Evolutionary conservation across 2,797 vertebrate genomes (phyloP).

Genomic region (Tarsius wallacei): DNA sequence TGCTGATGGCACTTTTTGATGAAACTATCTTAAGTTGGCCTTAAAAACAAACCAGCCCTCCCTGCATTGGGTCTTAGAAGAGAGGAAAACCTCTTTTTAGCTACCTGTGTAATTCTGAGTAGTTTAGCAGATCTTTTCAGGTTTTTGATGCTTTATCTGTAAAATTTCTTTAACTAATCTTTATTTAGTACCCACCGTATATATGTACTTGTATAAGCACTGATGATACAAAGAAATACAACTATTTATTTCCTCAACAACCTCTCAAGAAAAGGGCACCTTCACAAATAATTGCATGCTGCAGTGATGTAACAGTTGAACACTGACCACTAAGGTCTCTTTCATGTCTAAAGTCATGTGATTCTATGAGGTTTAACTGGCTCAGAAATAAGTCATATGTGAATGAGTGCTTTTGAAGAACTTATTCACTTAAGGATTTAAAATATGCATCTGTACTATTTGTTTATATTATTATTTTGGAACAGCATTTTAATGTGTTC

Average conservation of each 20-base stretch:
- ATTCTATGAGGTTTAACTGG: constrained; percentile 49
- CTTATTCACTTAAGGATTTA: constrained; percentile 52
- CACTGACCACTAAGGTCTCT: background rate
- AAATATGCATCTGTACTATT: constrained; percentile 19
- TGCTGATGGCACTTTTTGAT: background rate
- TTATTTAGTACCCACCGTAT: background rate
- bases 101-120: background rate
- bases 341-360: background rate
- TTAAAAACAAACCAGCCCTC: background rate
- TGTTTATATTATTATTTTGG: constrained; percentile 52
- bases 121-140: background rate
- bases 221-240: background rate
- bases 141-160: background rate
- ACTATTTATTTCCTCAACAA: background rate
- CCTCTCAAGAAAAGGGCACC: background rate
- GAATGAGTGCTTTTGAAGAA: constrained; percentile 47
- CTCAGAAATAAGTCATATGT: background rate
- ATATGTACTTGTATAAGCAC: background rate
- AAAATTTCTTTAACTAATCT: background rate
- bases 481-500: constrained; percentile 50
- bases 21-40: background rate
- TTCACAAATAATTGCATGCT: background rate
- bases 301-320: background rate
- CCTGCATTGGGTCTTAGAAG: background rate
- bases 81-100: background rate